phyloP scores from a whole-genome alignment of 2,797 vertebrate species.

The Hippocampus kuda region DNA sequence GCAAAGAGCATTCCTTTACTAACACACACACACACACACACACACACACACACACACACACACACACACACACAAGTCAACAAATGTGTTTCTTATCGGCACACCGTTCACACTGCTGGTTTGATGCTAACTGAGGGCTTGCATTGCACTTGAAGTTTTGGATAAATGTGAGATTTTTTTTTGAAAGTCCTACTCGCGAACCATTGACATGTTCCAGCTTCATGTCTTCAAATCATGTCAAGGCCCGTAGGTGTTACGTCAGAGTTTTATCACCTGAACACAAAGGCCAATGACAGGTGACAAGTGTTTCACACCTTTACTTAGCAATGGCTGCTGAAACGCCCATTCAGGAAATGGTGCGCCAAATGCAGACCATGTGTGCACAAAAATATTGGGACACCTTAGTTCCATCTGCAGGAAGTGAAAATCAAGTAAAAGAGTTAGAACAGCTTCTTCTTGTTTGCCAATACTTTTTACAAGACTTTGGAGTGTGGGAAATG shows the following conservation, averaged over 20 bases:
- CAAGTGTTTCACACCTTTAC: not conserved
- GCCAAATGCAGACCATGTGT: too few species aligned
- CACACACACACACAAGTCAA: conserved; percentile 9
- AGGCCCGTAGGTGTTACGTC: not conserved
- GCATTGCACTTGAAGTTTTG: not conserved
- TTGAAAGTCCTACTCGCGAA: not conserved
- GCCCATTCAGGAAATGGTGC: not conserved
- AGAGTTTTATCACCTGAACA: not conserved
- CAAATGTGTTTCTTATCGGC: not conserved
- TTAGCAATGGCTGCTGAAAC: not conserved
- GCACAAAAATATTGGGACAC: not conserved
- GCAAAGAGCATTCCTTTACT: conserved; percentile 10
- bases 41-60: conserved; percentile 17
- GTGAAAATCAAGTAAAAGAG: not conserved
- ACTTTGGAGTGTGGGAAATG: not conserved
- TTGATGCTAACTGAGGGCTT: not conserved
- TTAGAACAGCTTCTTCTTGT: not conserved
- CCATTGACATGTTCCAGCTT: not conserved
- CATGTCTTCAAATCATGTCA: not conserved
- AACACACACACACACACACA: conserved; percentile 14
- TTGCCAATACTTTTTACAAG: not conserved
- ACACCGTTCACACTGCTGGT: not conserved
- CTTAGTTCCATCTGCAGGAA: not conserved
- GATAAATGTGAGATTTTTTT: not conserved
- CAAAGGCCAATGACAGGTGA: not conserved